phyloP scores from a whole-genome alignment of 2,888 invertebrate species.

The Julus scanicus region DNA sequence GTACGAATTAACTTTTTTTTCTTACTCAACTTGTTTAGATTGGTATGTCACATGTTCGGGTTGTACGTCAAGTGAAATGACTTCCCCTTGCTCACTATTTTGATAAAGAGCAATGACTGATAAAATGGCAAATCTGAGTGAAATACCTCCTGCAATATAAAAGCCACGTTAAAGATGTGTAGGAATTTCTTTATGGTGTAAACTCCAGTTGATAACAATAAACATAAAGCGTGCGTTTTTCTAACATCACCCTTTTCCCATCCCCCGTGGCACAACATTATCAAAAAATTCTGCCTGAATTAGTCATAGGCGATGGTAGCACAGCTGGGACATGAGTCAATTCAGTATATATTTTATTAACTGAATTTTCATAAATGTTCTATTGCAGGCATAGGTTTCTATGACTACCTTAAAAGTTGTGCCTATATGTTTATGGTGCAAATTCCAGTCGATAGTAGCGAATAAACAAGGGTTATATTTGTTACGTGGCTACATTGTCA shows the following conservation, averaged over 20 bases:
- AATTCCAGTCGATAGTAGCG: too few relatives aligned
- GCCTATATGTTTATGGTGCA: too few relatives aligned
- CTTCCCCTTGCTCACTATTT: not conserved
- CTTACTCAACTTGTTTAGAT: not conserved
- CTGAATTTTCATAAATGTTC: too few relatives aligned
- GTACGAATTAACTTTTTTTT: not conserved
- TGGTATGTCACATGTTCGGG: slow-evolving; percentile 14
- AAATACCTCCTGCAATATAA: slow-evolving; percentile 12
- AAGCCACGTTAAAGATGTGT: not conserved
- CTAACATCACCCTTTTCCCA: not conserved
- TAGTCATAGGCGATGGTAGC: slow-evolving; percentile 12
- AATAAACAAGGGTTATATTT: too few relatives aligned
- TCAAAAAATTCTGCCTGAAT: not conserved
- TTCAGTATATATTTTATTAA: too few relatives aligned
- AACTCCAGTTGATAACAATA: slow-evolving; percentile 26
- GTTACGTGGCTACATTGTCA: too few relatives aligned
- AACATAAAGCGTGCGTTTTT: slow-evolving; percentile 7
- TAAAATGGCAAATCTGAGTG: slow-evolving; percentile 2
- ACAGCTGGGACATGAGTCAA: not conserved
- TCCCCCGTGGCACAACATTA: slow-evolving; percentile 2
- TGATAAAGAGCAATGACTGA: slow-evolving; percentile 33
- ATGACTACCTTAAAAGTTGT: too few relatives aligned
- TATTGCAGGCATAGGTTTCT: too few relatives aligned
- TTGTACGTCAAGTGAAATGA: not conserved
- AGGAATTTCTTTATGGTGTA: slow-evolving; percentile 27